Conservation (phyloP, 2,888 invertebrate species). For the Phyllotreta striolata region DNA sequence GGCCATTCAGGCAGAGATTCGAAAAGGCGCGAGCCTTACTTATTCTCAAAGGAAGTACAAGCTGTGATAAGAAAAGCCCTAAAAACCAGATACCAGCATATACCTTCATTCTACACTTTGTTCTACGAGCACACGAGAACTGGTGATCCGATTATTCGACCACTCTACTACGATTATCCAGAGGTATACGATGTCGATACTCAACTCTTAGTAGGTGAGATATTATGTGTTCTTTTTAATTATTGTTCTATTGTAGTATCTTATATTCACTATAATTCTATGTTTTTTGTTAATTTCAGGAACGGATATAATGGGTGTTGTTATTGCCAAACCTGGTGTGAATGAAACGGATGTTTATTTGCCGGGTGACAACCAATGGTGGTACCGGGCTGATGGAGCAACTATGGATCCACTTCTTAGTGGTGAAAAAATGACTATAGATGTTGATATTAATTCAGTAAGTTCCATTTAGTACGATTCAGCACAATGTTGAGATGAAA, state of each 20-base stretch:
- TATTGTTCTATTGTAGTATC: too few species aligned
- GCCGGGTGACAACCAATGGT: slow-evolving; percentile 73
- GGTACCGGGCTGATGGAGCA: slow-evolving; percentile 68
- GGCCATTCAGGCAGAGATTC: slow-evolving; percentile 96
- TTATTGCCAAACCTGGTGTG: slow-evolving; percentile 80
- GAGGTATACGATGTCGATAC: slow-evolving; percentile 80
- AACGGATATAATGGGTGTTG: slow-evolving; percentile 81
- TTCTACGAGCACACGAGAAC: slow-evolving; percentile 86
- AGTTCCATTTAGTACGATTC: slow-evolving; percentile 16
- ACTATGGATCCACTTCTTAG: slow-evolving; percentile 10
- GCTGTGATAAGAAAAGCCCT: slow-evolving; percentile 69
- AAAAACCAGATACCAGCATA: slow-evolving; percentile 80
- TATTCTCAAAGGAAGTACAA: slow-evolving; percentile 77
- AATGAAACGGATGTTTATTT: slow-evolving; percentile 82
- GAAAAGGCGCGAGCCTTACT: slow-evolving; percentile 94
- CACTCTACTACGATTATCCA: slow-evolving; percentile 89
- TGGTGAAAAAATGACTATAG: slow-evolving; percentile 12
- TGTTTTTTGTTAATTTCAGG: slow-evolving; percentile 62
- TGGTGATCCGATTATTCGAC: slow-evolving; percentile 88
- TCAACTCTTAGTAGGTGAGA: slow-evolving; percentile 72
- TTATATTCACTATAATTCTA: too few species aligned
- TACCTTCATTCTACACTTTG: slow-evolving; percentile 89
- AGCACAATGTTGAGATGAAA: too few species aligned
- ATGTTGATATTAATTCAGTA: slow-evolving; percentile 43
- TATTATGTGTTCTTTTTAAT: too few species aligned